phyloP scores from a whole-genome alignment of 2,888 invertebrate genomes.

The Aspidapion aeneum region DNA sequence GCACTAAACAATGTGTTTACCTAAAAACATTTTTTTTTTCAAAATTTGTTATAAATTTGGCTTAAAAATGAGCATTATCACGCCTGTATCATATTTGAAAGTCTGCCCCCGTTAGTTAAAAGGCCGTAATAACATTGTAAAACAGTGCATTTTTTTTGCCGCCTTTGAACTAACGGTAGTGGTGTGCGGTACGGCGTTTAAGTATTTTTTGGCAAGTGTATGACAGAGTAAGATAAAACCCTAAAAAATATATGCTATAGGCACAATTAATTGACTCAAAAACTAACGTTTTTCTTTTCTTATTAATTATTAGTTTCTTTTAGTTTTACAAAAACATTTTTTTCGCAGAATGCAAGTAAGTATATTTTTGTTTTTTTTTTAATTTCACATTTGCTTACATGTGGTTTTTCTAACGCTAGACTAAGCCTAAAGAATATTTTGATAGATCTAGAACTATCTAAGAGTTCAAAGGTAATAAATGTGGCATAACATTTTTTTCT shows the following conservation, averaged over 20 bases:
- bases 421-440: not conserved
- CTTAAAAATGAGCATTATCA: too few species aligned
- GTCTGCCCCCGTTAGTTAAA: too few species aligned
- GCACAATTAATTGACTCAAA: constrained; percentile 65
- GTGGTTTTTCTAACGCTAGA: not conserved
- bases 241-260: constrained; percentile 43
- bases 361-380: not conserved
- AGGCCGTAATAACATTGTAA: too few species aligned
- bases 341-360: constrained; percentile 41
- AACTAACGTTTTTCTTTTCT: constrained; percentile 49
- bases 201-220: not conserved
- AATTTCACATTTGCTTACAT: not conserved
- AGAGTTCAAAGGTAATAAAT: too few species aligned
- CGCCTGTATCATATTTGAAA: too few species aligned
- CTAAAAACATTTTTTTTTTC: too few species aligned
- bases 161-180: too few species aligned
- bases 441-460: not conserved
- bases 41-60: too few species aligned
- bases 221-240: constrained; percentile 42
- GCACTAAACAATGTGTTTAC: too few species aligned
- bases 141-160: too few species aligned
- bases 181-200: too few species aligned
- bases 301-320: constrained; percentile 19
- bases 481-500: too few species aligned
- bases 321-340: constrained; percentile 38